Base-by-base conservation (phyloP, 64 coral and sea anemone species). In the Dendrophyllia cribrosa region DNA sequence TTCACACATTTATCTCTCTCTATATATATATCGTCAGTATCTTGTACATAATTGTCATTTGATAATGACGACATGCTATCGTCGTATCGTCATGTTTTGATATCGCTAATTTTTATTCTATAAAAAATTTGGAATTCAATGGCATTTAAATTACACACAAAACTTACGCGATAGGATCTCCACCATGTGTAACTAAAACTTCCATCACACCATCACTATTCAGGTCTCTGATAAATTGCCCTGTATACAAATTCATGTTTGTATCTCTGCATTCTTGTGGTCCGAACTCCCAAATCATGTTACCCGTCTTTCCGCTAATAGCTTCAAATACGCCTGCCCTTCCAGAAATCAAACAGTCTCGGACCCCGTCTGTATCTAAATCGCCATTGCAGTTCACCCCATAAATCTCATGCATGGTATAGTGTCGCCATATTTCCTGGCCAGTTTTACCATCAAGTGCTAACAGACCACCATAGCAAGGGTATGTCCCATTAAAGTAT, bases 391-490 rank as follows among this genome's bases (percentile, higher is more conserved):
- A 98, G 65, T 98, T 98, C 49, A 98, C 24, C 25, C 91, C 91
- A 94, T 93, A 98, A 25, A 98, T 84, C 85, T 98, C 97, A 93
- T 98, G 97, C 91, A 98, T 96, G 16, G 91, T 93, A 48, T 98
- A 98, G 93, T 98, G 97, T 64, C 97, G 74, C 97, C 97, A 98
- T 52, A 98, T 70, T 52, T 98, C 94, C 15, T 93, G 47, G 8
- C 97, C 97, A 71, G 97, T 96, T 44, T 17, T 83, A 50, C 97
- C 97, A 89, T 98, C 97, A 63, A 98, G 77, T 20, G 94, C 97
- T 14, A 96, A 46, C 7, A 92, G 82, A 9, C 97, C 97, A 34
- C 97, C 97, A 88, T 86, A 98, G 63, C 97, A 98, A 9, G 97
- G 97, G 53, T 90, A 98, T 8, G 93, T 93, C 4, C 94, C 94